Percentiles rank a stretch among this genome's conserved stretches.
phyloP scores from a whole-genome alignment of 2,888 invertebrate genomes.

The Crossocerus cetratus region DNA sequence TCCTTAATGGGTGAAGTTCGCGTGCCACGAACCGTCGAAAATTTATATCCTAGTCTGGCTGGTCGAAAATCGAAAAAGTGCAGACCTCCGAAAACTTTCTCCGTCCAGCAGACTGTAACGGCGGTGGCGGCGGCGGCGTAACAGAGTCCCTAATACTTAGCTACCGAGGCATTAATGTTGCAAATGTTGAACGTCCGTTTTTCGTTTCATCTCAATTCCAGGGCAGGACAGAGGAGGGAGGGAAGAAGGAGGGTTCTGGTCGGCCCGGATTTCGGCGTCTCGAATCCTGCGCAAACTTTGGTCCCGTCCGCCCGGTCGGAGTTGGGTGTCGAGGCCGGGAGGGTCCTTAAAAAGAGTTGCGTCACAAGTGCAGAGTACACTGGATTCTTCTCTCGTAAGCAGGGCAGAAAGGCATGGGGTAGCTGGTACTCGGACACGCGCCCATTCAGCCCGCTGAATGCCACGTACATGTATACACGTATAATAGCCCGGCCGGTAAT shows the following conservation, averaged over 20 bases:
- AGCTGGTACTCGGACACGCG: constrained; percentile 49
- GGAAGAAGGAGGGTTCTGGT: too few relatives aligned
- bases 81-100: constrained; percentile 31
- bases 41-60: constrained; percentile 13
- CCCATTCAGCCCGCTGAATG: constrained; percentile 66
- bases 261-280: constrained; percentile 29
- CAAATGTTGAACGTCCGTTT: constrained; percentile 22
- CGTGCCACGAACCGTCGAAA: constrained; percentile 6
- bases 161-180: constrained; percentile 31
- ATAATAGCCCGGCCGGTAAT: constrained; percentile 62
- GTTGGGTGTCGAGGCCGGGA: constrained; percentile 15
- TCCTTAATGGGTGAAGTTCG: background rate
- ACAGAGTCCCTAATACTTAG: constrained; percentile 23
- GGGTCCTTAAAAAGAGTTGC: constrained; percentile 5
- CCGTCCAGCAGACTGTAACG: background rate
- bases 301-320: background rate
- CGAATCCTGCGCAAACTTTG: constrained; percentile 24
- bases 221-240: constrained; percentile 2
- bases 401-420: background rate
- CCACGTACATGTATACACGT: constrained; percentile 66
- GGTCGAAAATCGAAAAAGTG: constrained; percentile 24
- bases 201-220: constrained; percentile 43
- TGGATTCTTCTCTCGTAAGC: constrained; percentile 20
- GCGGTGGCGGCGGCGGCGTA: background rate
- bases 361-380: constrained; percentile 13